Percentiles rank a stretch among this genome's conserved stretches.
phyloP scores from a whole-genome alignment of 2,888 invertebrate species.

The Andricus quercusramuli region DNA sequence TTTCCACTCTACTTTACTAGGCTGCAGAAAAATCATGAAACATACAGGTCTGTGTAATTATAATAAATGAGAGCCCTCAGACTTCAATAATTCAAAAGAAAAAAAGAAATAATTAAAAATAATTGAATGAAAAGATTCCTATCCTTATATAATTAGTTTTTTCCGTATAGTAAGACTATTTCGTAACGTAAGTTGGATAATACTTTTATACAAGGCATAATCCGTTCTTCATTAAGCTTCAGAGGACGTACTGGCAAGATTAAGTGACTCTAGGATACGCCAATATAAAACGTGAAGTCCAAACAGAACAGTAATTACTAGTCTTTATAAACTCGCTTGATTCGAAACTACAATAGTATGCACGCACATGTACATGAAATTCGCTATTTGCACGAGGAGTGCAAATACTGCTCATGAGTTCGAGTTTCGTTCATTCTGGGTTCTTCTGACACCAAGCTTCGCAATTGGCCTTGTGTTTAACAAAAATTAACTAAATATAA shows the following conservation, averaged over 20 bases:
- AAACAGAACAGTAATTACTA: conserved; percentile 35
- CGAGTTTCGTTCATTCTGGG: not conserved
- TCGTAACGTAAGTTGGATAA: not conserved
- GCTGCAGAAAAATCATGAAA: too few relatives aligned
- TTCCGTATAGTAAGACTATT: not conserved
- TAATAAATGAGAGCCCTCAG: not conserved
- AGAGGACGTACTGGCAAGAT: not conserved
- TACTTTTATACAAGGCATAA: conserved; percentile 6
- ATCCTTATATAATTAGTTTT: not conserved
- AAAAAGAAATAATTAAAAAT: not conserved
- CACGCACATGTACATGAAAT: conserved; percentile 6
- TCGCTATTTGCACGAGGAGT: not conserved
- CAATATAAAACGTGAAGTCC: conserved; percentile 2
- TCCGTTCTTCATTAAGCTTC: conserved; percentile 1
- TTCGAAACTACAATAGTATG: conserved; percentile 14
- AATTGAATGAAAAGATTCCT: not conserved
- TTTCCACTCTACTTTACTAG: too few relatives aligned
- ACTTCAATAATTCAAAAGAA: not conserved
- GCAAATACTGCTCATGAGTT: conserved; percentile 6
- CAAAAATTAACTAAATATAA: not conserved
- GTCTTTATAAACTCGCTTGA: conserved; percentile 17
- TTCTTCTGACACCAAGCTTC: not conserved
- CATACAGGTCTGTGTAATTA: not conserved
- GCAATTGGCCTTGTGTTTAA: not conserved
- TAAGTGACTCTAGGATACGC: not conserved